Conservation (phyloP, 1,140 invertebrate genomes). For the Macrostomum lignano region DNA sequence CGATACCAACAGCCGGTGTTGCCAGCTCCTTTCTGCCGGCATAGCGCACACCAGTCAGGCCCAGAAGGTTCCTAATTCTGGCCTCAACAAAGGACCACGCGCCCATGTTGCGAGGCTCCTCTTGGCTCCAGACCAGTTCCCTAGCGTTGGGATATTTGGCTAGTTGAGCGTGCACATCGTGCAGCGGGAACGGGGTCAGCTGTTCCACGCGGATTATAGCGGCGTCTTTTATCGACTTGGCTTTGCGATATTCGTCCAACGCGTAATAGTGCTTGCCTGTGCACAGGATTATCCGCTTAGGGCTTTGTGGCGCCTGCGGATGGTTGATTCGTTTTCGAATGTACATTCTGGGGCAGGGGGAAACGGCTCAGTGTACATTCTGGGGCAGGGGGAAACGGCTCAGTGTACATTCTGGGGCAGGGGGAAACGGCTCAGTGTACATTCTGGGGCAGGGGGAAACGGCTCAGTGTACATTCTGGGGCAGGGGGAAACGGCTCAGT, state of each 20-base stretch:
- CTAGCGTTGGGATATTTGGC: constrained; percentile 39
- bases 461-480: too few species aligned
- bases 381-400: too few species aligned
- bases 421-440: too few species aligned
- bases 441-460: too few species aligned
- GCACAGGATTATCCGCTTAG: constrained; percentile 50
- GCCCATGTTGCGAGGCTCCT: constrained; percentile 85
- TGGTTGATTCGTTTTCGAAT: too few species aligned
- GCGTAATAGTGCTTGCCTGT: constrained; percentile 80
- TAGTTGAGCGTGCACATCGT: constrained; percentile 33
- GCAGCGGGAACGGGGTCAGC: constrained; percentile 2
- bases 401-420: too few species aligned
- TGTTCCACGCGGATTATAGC: constrained; percentile 59
- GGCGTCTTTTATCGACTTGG: constrained; percentile 37
- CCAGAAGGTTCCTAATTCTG: constrained; percentile 63
- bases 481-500: too few species aligned
- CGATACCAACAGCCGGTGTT: not conserved
- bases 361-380: too few species aligned
- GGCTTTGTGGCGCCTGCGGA: too few species aligned
- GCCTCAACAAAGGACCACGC: constrained; percentile 69
- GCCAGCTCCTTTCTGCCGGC: constrained; percentile 10
- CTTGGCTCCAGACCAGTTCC: constrained; percentile 86
- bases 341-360: too few species aligned
- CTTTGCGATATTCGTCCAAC: constrained; percentile 42
- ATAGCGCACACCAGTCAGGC: constrained; percentile 25